phyloP scores from a whole-genome alignment of 2,888 invertebrate genomes.

The Parnassius mnemosyne region DNA sequence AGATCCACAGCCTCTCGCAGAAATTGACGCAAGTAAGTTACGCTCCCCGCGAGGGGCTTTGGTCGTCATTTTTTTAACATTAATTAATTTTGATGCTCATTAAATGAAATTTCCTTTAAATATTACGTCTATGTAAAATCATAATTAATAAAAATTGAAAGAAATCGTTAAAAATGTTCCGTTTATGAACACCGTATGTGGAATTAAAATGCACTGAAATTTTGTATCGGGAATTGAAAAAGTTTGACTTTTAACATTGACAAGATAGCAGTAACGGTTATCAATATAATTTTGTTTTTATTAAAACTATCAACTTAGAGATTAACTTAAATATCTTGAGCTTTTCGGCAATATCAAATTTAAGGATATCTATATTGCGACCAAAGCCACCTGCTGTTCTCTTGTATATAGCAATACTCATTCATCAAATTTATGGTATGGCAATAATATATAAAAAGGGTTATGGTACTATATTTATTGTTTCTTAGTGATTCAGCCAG shows the following conservation, averaged over 20 bases:
- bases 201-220: no score
- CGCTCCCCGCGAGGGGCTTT: slow-evolving; percentile 43
- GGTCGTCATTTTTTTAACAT: slow-evolving; percentile 39
- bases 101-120: slow-evolving; percentile 1
- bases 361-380: slow-evolving; percentile 32
- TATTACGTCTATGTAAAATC: slow-evolving; percentile 5
- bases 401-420: slow-evolving; percentile 36
- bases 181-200: no score
- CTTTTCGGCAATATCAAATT: no score
- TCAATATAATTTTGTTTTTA: no score
- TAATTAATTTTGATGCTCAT: not conserved
- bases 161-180: no score
- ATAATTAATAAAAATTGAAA: not conserved
- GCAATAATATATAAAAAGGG: slow-evolving; percentile 38
- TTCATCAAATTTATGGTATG: slow-evolving; percentile 46
- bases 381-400: slow-evolving; percentile 46
- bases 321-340: no score
- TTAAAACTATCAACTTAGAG: no score
- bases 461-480: slow-evolving; percentile 49
- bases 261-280: no score
- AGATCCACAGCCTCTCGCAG: slow-evolving; percentile 86
- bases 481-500: slow-evolving; percentile 45
- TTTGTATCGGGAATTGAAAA: no score
- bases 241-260: no score
- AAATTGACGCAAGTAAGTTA: slow-evolving; percentile 86